Conservation (phyloP, 2,888 invertebrate species). For the Cabera pusaria region DNA sequence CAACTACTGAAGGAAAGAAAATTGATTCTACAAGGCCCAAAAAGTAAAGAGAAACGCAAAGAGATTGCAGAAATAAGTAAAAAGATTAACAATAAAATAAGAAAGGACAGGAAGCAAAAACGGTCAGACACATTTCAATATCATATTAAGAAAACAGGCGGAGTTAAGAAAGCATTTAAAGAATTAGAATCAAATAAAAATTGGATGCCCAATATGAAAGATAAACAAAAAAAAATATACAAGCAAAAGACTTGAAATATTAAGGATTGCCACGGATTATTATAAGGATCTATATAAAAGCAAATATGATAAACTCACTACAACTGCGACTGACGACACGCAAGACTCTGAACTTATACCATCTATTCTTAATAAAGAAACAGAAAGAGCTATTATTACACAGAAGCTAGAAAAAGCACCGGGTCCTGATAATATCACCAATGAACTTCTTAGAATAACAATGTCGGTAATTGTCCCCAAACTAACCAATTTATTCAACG, state of each 20-base stretch:
- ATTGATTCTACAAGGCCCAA: background rate
- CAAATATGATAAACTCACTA: background rate
- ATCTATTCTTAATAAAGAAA: background rate
- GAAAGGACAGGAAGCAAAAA: background rate
- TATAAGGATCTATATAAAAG: background rate
- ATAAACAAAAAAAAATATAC: background rate
- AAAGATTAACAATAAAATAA: background rate
- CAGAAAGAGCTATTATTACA: background rate
- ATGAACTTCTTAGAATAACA: slow-evolving; percentile 1
- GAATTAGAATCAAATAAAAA: background rate
- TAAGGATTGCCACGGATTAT: background rate
- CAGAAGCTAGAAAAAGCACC: slow-evolving; percentile 3
- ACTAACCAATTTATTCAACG: background rate
- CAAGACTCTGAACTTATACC: background rate
- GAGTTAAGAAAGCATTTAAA: background rate
- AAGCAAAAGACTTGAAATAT: background rate
- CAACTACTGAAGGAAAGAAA: background rate
- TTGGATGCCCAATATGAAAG: background rate
- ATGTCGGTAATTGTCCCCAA: background rate
- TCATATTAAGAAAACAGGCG: background rate
- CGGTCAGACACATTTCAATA: background rate
- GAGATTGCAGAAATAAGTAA: background rate
- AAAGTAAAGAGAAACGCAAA: too few species aligned
- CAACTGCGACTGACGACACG: background rate
- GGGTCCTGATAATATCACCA: slow-evolving; percentile 1